Percentiles rank a stretch among this genome's conserved stretches.
phyloP scores from a whole-genome alignment of 2,113 vertebrate species.

The Athene cunicularia region DNA sequence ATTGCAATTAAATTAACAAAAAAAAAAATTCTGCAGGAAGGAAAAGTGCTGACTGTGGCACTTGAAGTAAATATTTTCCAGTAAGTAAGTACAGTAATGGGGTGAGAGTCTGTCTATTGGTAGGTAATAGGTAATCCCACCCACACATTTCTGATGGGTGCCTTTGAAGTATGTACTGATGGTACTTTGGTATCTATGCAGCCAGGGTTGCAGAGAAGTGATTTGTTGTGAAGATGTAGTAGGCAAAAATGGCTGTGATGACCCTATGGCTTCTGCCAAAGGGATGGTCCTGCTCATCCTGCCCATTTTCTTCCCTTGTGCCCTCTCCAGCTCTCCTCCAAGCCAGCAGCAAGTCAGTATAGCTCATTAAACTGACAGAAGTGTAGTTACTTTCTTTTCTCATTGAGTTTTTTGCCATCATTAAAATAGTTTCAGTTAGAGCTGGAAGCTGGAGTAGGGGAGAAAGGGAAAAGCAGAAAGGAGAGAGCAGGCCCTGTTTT shows the following conservation, averaged over 20 bases:
- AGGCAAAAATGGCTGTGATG: background rate
- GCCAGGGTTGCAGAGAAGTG: background rate
- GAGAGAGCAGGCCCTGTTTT: background rate
- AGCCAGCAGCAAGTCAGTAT: background rate
- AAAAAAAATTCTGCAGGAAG: background rate
- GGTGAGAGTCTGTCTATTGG: background rate
- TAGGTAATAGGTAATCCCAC: background rate
- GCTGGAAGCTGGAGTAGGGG: background rate
- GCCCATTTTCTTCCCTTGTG: background rate
- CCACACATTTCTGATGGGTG: background rate
- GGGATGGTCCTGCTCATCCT: fast-evolving
- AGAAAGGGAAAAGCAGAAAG: background rate
- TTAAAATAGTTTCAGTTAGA: background rate
- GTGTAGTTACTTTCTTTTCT: background rate
- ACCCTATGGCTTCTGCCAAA: background rate
- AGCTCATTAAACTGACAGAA: background rate
- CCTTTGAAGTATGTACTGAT: background rate
- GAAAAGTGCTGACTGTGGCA: background rate
- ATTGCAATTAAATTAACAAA: background rate
- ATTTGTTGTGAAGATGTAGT: background rate
- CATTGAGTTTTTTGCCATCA: background rate
- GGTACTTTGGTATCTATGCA: background rate
- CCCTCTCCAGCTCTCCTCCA: background rate
- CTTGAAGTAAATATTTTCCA: background rate
- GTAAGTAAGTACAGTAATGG: background rate